Evolutionary conservation across 2,888 invertebrate genomes (phyloP).

Genomic region (Dasypogon diadema): DNA sequence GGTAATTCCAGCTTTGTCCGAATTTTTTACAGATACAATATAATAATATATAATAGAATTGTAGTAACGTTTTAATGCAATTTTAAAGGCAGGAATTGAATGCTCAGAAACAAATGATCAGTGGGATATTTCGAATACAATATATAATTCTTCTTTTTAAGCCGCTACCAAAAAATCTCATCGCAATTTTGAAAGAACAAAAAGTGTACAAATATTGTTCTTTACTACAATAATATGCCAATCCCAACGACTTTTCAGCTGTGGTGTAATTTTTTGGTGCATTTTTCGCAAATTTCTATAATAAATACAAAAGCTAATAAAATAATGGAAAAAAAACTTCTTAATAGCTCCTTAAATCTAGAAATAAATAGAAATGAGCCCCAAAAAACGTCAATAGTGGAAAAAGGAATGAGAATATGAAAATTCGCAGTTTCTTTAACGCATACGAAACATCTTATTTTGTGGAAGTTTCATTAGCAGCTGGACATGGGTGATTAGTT

Average conservation of each 20-base stretch:
- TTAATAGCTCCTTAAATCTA: slow-evolving; percentile 12
- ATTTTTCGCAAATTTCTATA: background rate
- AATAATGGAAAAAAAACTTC: background rate
- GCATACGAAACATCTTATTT: background rate
- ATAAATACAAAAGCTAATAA: background rate
- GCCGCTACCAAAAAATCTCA: background rate
- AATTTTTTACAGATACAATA: too few species aligned
- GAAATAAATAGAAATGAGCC: slow-evolving; percentile 36
- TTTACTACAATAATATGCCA: background rate
- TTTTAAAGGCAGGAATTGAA: too few species aligned
- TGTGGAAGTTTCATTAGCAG: background rate
- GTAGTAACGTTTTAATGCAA: too few species aligned
- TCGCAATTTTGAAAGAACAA: background rate
- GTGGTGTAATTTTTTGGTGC: background rate
- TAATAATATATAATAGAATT: too few species aligned
- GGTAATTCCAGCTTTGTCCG: too few species aligned
- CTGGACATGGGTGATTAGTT: slow-evolving; percentile 1
- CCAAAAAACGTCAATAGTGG: slow-evolving; percentile 13
- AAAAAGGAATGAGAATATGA: slow-evolving; percentile 32
- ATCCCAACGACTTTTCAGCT: too few species aligned
- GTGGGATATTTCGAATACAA: too few species aligned
- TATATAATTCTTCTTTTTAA: too few species aligned
- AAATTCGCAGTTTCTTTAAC: slow-evolving; percentile 21
- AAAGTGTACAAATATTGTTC: background rate
- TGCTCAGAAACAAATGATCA: too few species aligned